These are phyloP conservation scores for Volucella inanis DNA, from an alignment of 2,888 invertebrate genomes.

Conservation along the genomic window DNA sequence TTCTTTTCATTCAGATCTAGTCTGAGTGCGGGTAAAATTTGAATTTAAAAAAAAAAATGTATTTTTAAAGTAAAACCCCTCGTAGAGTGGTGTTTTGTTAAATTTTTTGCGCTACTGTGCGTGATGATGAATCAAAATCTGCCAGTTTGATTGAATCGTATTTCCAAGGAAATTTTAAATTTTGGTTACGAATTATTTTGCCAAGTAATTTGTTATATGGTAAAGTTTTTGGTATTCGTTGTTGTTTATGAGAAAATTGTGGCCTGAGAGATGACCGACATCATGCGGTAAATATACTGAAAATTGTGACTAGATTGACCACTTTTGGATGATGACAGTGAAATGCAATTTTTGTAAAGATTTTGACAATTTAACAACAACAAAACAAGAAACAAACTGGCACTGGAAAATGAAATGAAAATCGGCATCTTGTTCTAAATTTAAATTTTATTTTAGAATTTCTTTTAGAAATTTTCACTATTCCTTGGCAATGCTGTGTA, in stretches of 20 bases:
- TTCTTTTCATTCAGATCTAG: not conserved
- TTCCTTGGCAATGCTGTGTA: not conserved
- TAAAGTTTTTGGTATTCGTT: not conserved
- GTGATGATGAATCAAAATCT: slow-evolving; percentile 1
- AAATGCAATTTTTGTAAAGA: slow-evolving; percentile 14
- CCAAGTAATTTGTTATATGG: not conserved
- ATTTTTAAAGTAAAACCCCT: not conserved
- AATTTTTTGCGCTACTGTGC: not conserved
- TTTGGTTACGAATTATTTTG: not conserved
- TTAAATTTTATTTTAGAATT: slow-evolving; percentile 17
- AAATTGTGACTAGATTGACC: not conserved
- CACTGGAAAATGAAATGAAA: slow-evolving; percentile 3
- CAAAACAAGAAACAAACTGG: too few species aligned
- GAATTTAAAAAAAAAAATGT: slow-evolving; percentile 12
- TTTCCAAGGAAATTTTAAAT: not conserved
- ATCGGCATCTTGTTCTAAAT: slow-evolving; percentile 14
- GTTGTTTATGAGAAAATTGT: not conserved
- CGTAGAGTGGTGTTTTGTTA: slow-evolving; percentile 19
- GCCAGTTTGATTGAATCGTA: too few species aligned
- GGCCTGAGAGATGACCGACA: too few species aligned
- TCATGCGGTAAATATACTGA: not conserved
- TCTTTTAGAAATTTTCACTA: not conserved
- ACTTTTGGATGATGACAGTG: not conserved
- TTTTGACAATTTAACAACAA: not conserved
- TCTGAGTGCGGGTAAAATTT: not conserved